phyloP scores from a whole-genome alignment of 30 jellyfish, hydroid and myxozoan genomes.

The Cassiopea xamachana region DNA sequence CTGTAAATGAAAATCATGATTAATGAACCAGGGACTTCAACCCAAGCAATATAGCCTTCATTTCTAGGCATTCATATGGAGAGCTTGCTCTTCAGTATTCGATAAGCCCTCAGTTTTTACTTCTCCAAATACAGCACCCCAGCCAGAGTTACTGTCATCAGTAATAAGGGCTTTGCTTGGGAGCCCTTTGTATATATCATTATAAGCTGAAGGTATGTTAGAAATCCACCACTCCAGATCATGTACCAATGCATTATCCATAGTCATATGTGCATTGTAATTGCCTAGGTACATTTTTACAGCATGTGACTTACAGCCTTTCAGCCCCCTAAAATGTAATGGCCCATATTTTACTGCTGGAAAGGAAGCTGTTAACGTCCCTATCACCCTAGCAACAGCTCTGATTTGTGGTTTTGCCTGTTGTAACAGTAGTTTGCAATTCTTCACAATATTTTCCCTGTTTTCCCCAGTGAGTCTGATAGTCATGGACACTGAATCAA shows the following conservation, averaged over 20 bases:
- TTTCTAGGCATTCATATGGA: conserved; percentile 21
- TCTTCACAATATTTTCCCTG: not conserved
- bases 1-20: conserved; percentile 7
- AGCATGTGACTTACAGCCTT: conserved; percentile 21
- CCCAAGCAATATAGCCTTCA: conserved; percentile 17
- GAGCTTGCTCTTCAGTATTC: conserved; percentile 3
- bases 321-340: conserved; percentile 34
- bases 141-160: conserved; percentile 39
- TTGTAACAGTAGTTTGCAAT: not conserved
- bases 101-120: conserved; percentile 15
- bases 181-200: conserved; percentile 29
- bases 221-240: conserved; percentile 31
- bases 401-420: conserved; percentile 17
- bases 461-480: conserved; percentile 32
- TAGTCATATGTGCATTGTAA: conserved; percentile 2
- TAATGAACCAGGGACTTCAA: conserved; percentile 1
- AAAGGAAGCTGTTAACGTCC: conserved; percentile 22
- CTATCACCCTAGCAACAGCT: conserved; percentile 48
- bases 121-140: conserved; percentile 35
- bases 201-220: conserved; percentile 14
- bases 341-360: conserved; percentile 61
- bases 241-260: not conserved
- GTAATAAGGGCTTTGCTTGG: conserved; percentile 15
- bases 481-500: conserved; percentile 32
- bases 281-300: conserved; percentile 1